Conservation (phyloP, 2,797 vertebrate genomes). For the Falco biarmicus region DNA sequence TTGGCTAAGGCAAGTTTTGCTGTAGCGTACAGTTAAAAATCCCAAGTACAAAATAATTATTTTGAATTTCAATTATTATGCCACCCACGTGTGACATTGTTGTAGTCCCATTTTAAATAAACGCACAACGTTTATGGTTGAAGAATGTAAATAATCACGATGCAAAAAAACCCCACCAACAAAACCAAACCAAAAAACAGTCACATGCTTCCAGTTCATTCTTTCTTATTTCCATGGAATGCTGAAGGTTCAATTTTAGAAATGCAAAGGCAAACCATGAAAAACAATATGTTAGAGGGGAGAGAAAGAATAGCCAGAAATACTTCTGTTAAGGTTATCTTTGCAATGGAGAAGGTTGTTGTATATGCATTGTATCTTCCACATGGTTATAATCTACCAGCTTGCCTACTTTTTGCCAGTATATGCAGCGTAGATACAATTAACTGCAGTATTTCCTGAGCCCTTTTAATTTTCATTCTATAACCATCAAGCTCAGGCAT, state of each 20-base stretch:
- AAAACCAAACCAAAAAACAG: no score
- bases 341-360: background rate
- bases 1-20: background rate
- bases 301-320: background rate
- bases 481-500: background rate
- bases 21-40: background rate
- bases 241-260: background rate
- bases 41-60: background rate
- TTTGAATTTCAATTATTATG: background rate
- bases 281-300: background rate
- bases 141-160: background rate
- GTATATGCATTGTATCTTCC: background rate
- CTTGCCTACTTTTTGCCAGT: background rate
- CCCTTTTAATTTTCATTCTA: background rate
- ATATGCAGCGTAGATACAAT: background rate
- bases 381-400: background rate
- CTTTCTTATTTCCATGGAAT: background rate
- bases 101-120: background rate
- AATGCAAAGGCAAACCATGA: background rate
- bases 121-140: background rate
- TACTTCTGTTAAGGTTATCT: background rate
- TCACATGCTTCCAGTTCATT: background rate
- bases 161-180: background rate
- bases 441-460: background rate
- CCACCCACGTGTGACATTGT: background rate